Percentiles rank a stretch among this genome's conserved stretches.
phyloP scores from a whole-genome alignment of 92 coral and sea anemone species.

The Plumapathes pennacea region DNA sequence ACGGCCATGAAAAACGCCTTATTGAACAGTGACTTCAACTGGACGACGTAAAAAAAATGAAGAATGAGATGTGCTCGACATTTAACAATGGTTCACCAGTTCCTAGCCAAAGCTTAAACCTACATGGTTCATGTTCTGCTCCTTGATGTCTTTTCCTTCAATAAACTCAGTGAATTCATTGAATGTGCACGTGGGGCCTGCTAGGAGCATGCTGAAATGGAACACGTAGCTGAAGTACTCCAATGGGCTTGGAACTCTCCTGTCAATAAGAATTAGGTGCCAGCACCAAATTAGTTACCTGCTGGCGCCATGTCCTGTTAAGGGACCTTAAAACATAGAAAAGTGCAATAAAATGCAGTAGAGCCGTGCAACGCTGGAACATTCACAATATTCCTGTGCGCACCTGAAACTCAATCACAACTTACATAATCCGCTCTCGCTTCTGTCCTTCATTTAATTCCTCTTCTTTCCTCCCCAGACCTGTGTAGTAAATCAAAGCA shows the following conservation, averaged over 20 bases:
- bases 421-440: constrained; percentile 61
- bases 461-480: constrained; percentile 53
- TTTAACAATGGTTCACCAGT: background rate
- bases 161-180: constrained; percentile 76
- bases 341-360: too few relatives aligned
- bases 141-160: constrained; percentile 52
- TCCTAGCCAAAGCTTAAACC: background rate
- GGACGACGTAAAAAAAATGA: too few relatives aligned
- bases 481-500: constrained; percentile 19
- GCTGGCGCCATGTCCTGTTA: too few relatives aligned
- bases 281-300: too few relatives aligned
- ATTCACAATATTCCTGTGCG: background rate
- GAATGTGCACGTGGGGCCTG: constrained; percentile 81
- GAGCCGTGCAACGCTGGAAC: too few relatives aligned
- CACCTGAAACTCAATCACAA: background rate
- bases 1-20: too few relatives aligned
- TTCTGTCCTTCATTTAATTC: constrained; percentile 63
- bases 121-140: background rate
- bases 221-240: constrained; percentile 82
- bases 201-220: constrained; percentile 73
- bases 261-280: too few relatives aligned
- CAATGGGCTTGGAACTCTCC: constrained; percentile 67
- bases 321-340: too few relatives aligned
- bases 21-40: too few relatives aligned
- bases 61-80: too few relatives aligned